Evolutionary conservation across 2,113 vertebrate species (phyloP).

Genomic region (Cololabis saira): DNA sequence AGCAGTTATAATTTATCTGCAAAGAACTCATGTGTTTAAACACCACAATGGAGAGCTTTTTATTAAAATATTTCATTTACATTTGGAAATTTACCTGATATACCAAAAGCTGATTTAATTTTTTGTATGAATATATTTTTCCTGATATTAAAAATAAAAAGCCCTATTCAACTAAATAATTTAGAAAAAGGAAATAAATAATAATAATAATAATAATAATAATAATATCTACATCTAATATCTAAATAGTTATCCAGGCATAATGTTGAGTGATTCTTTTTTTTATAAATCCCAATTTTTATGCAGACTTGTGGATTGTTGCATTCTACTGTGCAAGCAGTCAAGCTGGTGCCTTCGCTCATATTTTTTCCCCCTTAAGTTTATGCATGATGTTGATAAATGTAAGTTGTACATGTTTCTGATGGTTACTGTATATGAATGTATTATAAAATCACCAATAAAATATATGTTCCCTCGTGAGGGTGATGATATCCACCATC

Average conservation of each 20-base stretch:
- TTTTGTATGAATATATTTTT: not conserved
- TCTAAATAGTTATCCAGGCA: not conserved
- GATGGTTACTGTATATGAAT: conserved; percentile 15
- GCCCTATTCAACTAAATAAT: not conserved
- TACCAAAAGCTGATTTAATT: conserved; percentile 4
- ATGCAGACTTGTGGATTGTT: conserved; percentile 16
- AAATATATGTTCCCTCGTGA: not conserved
- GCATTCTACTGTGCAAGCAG: not conserved
- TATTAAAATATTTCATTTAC: not conserved
- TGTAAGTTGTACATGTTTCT: conserved; percentile 10
- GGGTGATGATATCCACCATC: not conserved
- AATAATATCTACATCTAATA: not conserved
- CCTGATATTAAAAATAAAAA: not conserved
- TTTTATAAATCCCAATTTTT: conserved; percentile 26
- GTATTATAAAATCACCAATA: conserved; percentile 15
- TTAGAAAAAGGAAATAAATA: not conserved
- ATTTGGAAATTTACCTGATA: not conserved
- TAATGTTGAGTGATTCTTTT: not conserved
- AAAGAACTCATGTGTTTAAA: too few relatives aligned
- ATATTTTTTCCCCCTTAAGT: not conserved
- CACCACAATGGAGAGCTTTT: too few relatives aligned
- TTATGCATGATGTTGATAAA: conserved; percentile 25
- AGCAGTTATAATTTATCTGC: too few relatives aligned
- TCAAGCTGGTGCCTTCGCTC: conserved; percentile 45
- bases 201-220: conserved; percentile 5